Evolutionary conservation across 2,888 invertebrate genomes (phyloP), one percentile per base, ranked within the genome.

Genomic region (Lasioglossum lativentre): DNA sequence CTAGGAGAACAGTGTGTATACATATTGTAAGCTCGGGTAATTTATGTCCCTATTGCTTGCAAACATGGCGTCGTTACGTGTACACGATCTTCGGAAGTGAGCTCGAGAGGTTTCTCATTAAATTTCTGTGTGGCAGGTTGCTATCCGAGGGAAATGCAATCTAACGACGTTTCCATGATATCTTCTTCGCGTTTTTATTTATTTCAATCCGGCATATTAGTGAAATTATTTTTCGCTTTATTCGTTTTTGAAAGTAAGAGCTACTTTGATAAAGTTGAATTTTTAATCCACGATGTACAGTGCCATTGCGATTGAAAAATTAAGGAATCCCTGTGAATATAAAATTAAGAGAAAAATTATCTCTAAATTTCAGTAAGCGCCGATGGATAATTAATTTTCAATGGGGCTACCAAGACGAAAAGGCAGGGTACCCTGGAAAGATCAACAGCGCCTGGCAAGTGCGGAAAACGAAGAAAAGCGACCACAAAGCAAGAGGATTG

Each of bases 1-100:
- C n/a, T 68, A 68, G 68, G 40, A 56, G 70, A 75, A 75, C 63
- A 80, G 52, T 72, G 63, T 59, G 56, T 42, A 16, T 14, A 59
- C 42, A 19, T 68, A 40, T 71, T 42, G 56, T 27, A 45, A n/a
- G 34, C 59, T 27, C 34, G n/a, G n/a, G 27, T 45, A 71, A 45
- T 75, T 45, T 12, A 42, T 59, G 42, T 52, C 42, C 34, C 30
- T 63, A 8, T 42, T 34, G 23, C 16, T 30, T 30, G 78, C 42
- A 45, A 72, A 59, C n/a, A 63, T 72, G 16, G 23, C 23, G 40
- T 56, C 27, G 12, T 19, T 19, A 40, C 66, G 34, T 68, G n/a
- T 47, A 47, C 66, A n/a, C 34, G 45, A 27, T 45, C 45, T 12
- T 42, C 42, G 42, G 34, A 19, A 19, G 30, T 34, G 52, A 19